phyloP scores from a whole-genome alignment of 2,888 invertebrate species.

The Drosophila paranaensis region DNA sequence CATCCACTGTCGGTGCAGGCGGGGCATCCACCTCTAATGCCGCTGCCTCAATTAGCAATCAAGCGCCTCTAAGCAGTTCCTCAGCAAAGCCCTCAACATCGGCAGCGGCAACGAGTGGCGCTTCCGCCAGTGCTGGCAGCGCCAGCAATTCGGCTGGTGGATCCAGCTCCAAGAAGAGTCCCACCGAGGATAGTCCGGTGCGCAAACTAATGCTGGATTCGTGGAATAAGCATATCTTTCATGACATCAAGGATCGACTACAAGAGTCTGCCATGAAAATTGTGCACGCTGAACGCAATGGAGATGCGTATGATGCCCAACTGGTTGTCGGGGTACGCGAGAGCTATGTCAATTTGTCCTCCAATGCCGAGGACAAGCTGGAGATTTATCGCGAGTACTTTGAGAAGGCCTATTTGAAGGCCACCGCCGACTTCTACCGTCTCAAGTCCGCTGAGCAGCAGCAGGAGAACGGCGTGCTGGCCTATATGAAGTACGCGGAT shows the following conservation, averaged over 20 bases:
- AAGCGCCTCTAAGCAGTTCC: conserved; percentile 59
- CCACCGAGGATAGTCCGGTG: conserved; percentile 95
- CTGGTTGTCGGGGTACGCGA: conserved; percentile 98
- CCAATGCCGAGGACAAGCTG: conserved; percentile 95
- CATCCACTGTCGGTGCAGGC: conserved; percentile 43
- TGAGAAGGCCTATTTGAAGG: conserved; percentile 96
- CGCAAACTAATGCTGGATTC: conserved; percentile 98
- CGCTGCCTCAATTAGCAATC: conserved; percentile 49
- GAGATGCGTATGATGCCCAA: conserved; percentile 98
- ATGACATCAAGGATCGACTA: conserved; percentile 95
- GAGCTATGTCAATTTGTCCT: conserved; percentile 98
- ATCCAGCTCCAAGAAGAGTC: conserved; percentile 86
- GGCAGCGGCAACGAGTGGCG: conserved; percentile 31
- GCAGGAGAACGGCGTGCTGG: conserved; percentile 95
- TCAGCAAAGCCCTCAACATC: conserved; percentile 57
- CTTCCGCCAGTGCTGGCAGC: conserved; percentile 36
- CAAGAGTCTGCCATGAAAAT: conserved; percentile 99
- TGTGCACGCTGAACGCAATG: conserved; percentile 98
- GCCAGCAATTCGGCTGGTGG: conserved; percentile 59
- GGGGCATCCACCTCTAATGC: conserved; percentile 56
- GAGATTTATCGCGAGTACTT: conserved; percentile 98
- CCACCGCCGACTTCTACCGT: conserved; percentile 96
- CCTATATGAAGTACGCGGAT: conserved; percentile 99
- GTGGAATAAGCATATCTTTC: conserved; percentile 99
- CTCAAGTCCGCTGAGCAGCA: conserved; percentile 96